Evolutionary conservation across 1,140 invertebrate species (phyloP).

Genomic region (Aradophagus sp.): DNA sequence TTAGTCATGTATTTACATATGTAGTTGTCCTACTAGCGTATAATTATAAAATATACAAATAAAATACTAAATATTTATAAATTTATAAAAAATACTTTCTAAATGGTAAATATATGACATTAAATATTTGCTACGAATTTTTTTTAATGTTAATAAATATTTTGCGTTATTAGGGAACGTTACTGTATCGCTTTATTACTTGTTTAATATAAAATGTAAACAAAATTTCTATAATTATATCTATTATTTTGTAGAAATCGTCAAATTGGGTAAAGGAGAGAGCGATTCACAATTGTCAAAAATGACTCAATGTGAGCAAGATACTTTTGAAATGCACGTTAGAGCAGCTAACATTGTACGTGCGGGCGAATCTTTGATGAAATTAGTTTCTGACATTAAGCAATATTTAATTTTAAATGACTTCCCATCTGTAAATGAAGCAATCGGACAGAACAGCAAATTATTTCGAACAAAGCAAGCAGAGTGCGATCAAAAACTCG

Average conservation of each 20-base stretch:
- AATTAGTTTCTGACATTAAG: constrained; percentile 96
- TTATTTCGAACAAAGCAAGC: constrained; percentile 91
- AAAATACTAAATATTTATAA: too few species aligned
- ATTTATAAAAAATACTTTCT: too few species aligned
- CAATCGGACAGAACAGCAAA: constrained; percentile 93
- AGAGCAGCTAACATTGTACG: constrained; percentile 94
- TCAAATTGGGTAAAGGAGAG: constrained; percentile 94
- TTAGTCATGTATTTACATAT: too few species aligned
- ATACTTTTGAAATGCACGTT: constrained; percentile 97
- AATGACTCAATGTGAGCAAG: constrained; percentile 94
- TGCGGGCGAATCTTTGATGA: constrained; percentile 96
- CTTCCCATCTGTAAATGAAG: constrained; percentile 97
- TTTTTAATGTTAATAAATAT: too few species aligned
- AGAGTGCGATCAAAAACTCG: constrained; percentile 94
- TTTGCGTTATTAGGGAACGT: too few species aligned
- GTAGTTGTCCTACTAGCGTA: too few species aligned
- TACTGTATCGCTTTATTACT: too few species aligned
- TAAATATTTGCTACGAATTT: too few species aligned
- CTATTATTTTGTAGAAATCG: constrained; percentile 85
- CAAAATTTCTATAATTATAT: too few species aligned
- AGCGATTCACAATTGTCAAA: constrained; percentile 90
- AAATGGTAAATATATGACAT: too few species aligned
- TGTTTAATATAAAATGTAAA: too few species aligned
- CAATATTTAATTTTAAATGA: constrained; percentile 98
- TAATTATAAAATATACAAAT: too few species aligned